Evolutionary conservation across 2,113 vertebrate species (phyloP).

Genomic region (Pteronura brasiliensis): DNA sequence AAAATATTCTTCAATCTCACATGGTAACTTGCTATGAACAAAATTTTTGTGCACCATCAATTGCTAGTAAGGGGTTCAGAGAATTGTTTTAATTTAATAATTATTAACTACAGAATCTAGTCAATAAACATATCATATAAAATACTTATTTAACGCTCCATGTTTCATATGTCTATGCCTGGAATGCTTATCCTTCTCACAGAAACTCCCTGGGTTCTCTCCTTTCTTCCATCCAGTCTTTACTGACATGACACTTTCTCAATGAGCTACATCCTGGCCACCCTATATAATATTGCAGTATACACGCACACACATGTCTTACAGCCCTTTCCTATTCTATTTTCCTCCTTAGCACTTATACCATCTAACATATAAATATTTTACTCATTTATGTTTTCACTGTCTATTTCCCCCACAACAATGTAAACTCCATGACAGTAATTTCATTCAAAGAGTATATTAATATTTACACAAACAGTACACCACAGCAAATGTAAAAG

Average conservation of each 20-base stretch:
- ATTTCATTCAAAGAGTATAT: neutral
- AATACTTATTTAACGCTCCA: neutral
- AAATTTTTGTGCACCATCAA: neutral
- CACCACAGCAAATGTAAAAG: neutral
- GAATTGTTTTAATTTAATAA: conserved; percentile 1
- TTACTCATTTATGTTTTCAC: neutral
- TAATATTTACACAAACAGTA: neutral
- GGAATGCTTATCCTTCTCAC: neutral
- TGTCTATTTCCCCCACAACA: neutral
- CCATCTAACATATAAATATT: neutral
- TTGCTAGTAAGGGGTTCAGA: neutral
- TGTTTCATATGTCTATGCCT: neutral
- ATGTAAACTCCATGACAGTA: neutral
- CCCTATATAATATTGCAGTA: neutral
- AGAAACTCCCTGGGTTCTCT: neutral
- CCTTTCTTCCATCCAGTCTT: neutral
- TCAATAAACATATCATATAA: neutral
- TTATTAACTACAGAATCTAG: neutral
- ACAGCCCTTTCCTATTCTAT: neutral
- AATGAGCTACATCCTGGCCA: neutral
- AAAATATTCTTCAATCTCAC: neutral
- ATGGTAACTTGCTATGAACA: neutral
- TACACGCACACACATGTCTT: neutral
- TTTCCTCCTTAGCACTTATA: neutral
- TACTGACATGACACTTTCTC: neutral